Conservation (phyloP, 2,888 invertebrate genomes). For the Ligdia adustata region DNA sequence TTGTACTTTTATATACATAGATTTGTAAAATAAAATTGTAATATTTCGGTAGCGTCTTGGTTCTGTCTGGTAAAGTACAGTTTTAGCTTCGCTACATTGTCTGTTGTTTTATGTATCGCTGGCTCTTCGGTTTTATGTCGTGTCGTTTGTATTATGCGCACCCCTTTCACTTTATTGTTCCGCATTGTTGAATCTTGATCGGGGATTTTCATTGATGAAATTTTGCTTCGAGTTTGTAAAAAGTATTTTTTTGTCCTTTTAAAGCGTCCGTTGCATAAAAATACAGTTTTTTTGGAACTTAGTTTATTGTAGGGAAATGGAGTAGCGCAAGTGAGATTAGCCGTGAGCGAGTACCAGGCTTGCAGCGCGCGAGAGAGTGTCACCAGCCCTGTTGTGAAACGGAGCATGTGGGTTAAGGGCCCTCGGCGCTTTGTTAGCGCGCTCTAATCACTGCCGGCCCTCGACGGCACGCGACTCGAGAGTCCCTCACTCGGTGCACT, state of each 20-base stretch:
- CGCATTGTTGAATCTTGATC: constrained; percentile 54
- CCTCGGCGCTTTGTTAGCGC: constrained; percentile 80
- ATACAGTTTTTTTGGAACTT: too few species aligned
- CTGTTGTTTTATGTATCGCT: constrained; percentile 65
- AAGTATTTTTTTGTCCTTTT: too few species aligned
- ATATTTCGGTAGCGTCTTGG: constrained; percentile 54
- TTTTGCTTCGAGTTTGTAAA: constrained; percentile 20
- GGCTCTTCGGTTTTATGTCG: constrained; percentile 57
- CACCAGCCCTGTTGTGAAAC: constrained; percentile 73
- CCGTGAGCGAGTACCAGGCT: constrained; percentile 61
- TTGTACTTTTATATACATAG: constrained; percentile 54
- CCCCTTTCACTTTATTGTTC: constrained; percentile 55
- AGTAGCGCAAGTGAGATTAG: constrained; percentile 57
- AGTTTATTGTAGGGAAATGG: constrained; percentile 26
- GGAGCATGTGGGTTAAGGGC: constrained; percentile 82
- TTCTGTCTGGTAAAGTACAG: constrained; percentile 59
- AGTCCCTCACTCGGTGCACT: constrained; percentile 65
- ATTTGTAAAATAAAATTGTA: constrained; percentile 68
- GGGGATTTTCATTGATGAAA: constrained; percentile 42
- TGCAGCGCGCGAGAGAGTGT: constrained; percentile 64
- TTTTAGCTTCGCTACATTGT: constrained; percentile 58
- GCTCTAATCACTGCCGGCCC: constrained; percentile 81
- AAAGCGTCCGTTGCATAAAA: too few species aligned
- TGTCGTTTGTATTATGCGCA: constrained; percentile 57
- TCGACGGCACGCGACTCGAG: constrained; percentile 72